Base-by-base conservation (phyloP, 2,113 vertebrate genomes). In the Coreoperca whiteheadi region DNA sequence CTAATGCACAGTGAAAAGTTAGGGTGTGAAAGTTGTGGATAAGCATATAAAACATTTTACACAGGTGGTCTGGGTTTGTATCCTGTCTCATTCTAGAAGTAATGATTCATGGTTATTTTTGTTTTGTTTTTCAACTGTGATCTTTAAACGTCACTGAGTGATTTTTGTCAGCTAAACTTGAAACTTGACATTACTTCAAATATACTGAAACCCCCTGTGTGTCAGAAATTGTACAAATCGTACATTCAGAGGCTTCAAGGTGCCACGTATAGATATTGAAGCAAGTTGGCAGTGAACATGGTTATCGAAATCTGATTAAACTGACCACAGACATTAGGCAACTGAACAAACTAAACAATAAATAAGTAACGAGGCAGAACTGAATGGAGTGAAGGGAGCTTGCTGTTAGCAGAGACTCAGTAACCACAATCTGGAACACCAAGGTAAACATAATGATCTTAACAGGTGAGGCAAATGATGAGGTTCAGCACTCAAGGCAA, bases 401-500 rank as follows among this genome's bases (percentile, higher is more conserved):
- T 23, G 39, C 18, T 66, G 20, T n/a, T 56, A 34, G 32, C 32
- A 34, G 34, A 63, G 59, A 51, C 56, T 48, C 0, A 61, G 21
- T 20, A n/a, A 34, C 25, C 56, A 60, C 10, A 23, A 60, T 59
- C 25, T 37, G 6, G 64, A 48, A 25, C 28, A 73, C 46, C 9
- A 61, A 48, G 21, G 41, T 32, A 67, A 46, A 77, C 23, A 57
- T 23, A 9, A 6, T 57, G 21, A 59, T n/a, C 12, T 77, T 57
- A 60, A 60, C 30, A 78, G 30, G 23, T 59, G 53, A 48, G 10
- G 2, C 65, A 20, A 34, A 60, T 48, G 37, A 46, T 15, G 63
- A 57, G 69, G 74, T 34, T 66, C 25, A 51, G 25, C 51, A 64
- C 25, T 64, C 56, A 53, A 64, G 56, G 12, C 21, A 51, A 81